Evolutionary conservation across 2,888 invertebrate genomes (phyloP).

Genomic region (Phymatocera aterrima): DNA sequence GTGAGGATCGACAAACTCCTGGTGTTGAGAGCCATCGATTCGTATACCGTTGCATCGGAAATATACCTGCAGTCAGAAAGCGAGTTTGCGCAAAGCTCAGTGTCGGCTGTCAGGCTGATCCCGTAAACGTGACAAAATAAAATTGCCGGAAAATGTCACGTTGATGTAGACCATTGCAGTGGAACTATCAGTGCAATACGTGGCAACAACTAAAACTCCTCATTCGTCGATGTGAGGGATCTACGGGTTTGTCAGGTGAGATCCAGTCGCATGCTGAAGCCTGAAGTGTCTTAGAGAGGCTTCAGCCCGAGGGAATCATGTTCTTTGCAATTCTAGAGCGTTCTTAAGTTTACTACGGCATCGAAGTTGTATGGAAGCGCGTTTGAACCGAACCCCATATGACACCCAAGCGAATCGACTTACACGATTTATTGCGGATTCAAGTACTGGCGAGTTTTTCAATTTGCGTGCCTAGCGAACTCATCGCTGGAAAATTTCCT

Average conservation of each 20-base stretch:
- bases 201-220: background rate
- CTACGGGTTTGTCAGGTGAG: background rate
- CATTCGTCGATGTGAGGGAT: background rate
- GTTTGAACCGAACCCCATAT: background rate
- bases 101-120: slow-evolving; percentile 10
- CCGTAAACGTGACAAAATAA: slow-evolving; percentile 27
- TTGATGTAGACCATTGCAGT: background rate
- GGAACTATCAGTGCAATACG: background rate
- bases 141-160: background rate
- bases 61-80: slow-evolving; percentile 76
- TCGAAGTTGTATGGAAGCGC: background rate
- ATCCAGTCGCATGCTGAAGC: background rate
- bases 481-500: no score
- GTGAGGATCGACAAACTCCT: slow-evolving; percentile 91
- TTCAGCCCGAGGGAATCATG: background rate
- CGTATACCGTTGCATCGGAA: slow-evolving; percentile 92
- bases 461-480: background rate
- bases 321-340: background rate
- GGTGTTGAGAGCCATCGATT: slow-evolving; percentile 74
- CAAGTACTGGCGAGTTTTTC: background rate
- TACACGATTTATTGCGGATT: background rate
- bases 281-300: background rate
- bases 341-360: slow-evolving; percentile 12
- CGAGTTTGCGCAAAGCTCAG: slow-evolving; percentile 36
- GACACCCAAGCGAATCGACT: slow-evolving; percentile 3